Evolutionary conservation across 2,113 vertebrate species (phyloP), one percentile per base, ranked within the genome.

Genomic region (Sinocyclocheilus maitianheensis): DNA sequence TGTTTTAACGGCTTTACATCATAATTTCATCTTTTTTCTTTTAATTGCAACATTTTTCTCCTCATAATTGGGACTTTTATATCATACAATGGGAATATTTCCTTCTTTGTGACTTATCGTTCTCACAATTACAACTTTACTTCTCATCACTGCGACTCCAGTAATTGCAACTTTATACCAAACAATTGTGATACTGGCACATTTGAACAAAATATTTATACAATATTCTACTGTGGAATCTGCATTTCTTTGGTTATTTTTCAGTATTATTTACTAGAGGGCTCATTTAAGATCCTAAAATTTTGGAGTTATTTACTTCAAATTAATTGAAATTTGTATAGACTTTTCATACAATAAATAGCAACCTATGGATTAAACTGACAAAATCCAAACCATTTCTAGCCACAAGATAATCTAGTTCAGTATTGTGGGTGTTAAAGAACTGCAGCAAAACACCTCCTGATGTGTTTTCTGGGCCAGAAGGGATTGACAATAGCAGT

Each of bases 371-470:
- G 34, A 72, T 43, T 22, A 43, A 55, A 30, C 37, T 67, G 75
- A 62, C 58, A 34, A 65, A 84, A 48, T 65, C 63, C 40, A 65
- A 78, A 69, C 12, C 60, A 51, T 37, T 79, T 84, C 34, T 72
- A 26, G 48, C 14, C 26, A 37, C 11, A 9, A 75, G 14, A 77
- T 75, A 77, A 84, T 51, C 74, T 65, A 46, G 51, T 72, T 65
- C 48, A 72, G 65, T 69, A 16, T 43, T 43, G 37, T 72, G 18
- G 37, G 37, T 72, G 55, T 60, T 43, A 37, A 53, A 74, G 51
- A 62, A 84, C 48, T 30, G 58, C 83, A 65, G 55, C 26, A 22
- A 16, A 26, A 62, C 40, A 48, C 62, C 43, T 34, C 69, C 40
- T 24, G 74, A 53, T 78, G 60, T 65, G 43, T 9, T 60, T 71